phyloP scores from a whole-genome alignment of 2,888 invertebrate species.

The Mythimna ferrago region DNA sequence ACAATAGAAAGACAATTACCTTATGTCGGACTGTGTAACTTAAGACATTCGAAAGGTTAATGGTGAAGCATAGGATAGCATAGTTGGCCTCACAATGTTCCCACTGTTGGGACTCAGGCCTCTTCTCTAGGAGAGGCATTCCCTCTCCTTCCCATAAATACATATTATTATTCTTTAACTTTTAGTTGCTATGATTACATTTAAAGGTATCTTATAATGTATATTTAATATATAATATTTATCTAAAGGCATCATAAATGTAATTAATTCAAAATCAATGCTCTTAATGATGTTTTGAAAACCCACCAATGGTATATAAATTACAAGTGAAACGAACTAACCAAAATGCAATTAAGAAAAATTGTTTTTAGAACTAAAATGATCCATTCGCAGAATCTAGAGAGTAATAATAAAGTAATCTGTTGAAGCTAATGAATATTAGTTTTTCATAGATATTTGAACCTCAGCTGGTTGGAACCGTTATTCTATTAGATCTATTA shows the following conservation, averaged over 20 bases:
- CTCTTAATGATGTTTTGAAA: slow-evolving; percentile 17
- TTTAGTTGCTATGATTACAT: neutral
- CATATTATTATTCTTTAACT: neutral
- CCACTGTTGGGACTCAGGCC: too few species aligned
- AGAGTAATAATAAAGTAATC: slow-evolving; percentile 41
- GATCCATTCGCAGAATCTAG: neutral
- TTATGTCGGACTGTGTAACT: too few species aligned
- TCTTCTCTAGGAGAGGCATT: too few species aligned
- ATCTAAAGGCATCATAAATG: neutral
- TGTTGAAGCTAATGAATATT: slow-evolving; percentile 39
- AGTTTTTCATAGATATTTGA: slow-evolving; percentile 42
- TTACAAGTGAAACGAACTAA: slow-evolving; percentile 10
- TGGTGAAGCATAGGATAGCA: too few species aligned
- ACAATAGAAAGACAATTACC: too few species aligned
- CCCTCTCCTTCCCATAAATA: too few species aligned
- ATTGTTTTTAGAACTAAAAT: slow-evolving; percentile 9
- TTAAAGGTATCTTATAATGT: too few species aligned
- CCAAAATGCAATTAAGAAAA: slow-evolving; percentile 45
- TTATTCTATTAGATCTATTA: slow-evolving; percentile 48
- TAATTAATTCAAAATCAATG: slow-evolving; percentile 5
- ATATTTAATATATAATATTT: too few species aligned
- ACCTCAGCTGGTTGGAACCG: slow-evolving; percentile 41
- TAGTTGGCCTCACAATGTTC: too few species aligned
- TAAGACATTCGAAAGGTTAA: too few species aligned
- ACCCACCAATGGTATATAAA: slow-evolving; percentile 13